Conservation (phyloP, 2,797 vertebrate genomes). For the Phoxinus dragarum region DNA sequence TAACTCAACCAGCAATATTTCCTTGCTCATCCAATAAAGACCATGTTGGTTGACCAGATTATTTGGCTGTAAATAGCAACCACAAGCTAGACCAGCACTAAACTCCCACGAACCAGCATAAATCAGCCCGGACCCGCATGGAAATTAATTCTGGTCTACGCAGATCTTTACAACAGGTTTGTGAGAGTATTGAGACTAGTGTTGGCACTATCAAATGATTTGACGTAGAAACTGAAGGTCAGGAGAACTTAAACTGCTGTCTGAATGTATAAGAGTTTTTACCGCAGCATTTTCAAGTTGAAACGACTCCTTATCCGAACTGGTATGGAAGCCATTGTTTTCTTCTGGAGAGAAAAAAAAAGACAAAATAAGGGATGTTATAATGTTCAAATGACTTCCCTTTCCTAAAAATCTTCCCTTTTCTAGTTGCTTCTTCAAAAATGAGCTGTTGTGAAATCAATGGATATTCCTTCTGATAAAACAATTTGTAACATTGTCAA, state of each 20-base stretch:
- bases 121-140: not conserved
- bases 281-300: conserved; percentile 26
- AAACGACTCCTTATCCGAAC: conserved; percentile 30
- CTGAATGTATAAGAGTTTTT: not conserved
- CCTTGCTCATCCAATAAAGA: not conserved
- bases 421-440: not conserved
- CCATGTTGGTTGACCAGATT: not conserved
- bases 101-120: not conserved
- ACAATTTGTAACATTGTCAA: not conserved
- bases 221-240: not conserved
- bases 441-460: not conserved
- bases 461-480: not conserved
- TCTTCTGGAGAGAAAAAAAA: conserved; percentile 32
- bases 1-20: not conserved
- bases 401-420: not conserved
- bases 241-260: not conserved
- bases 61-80: not conserved
- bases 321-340: conserved; percentile 38
- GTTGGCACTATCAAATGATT: not conserved
- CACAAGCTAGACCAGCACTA: not conserved
- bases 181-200: not conserved
- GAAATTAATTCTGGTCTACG: not conserved
- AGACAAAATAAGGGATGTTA: not conserved
- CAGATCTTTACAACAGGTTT: not conserved
- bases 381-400: not conserved